phyloP scores from a whole-genome alignment of 2,888 invertebrate species.

The Orchesella flavescens region DNA sequence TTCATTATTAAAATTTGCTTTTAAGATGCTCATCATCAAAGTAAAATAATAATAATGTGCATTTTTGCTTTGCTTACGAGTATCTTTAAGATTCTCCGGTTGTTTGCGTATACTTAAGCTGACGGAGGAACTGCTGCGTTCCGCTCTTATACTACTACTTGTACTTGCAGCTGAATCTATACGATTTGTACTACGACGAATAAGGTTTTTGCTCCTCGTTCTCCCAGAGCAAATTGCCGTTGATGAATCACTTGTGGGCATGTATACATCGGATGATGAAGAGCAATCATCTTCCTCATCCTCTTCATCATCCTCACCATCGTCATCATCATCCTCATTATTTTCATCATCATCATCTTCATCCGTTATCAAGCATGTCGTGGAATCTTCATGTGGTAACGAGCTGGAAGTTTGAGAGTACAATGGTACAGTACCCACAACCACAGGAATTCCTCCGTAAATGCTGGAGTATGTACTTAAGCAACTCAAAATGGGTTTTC shows the following conservation, averaged over 20 bases:
- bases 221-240: conserved; percentile 49
- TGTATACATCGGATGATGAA: conserved; percentile 58
- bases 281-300: conserved; percentile 61
- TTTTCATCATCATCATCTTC: conserved; percentile 43
- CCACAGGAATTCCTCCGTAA: conserved; percentile 61
- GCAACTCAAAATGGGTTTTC: conserved; percentile 64
- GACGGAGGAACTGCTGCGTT: conserved; percentile 53
- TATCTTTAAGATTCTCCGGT: conserved; percentile 48
- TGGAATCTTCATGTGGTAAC: conserved; percentile 59
- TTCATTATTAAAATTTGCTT: too few relatives aligned
- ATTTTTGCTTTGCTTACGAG: conserved; percentile 33
- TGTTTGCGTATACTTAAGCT: conserved; percentile 46
- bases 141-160: conserved; percentile 55
- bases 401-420: conserved; percentile 57
- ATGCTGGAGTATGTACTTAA: conserved; percentile 61
- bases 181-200: conserved; percentile 53
- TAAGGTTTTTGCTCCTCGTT: conserved; percentile 61
- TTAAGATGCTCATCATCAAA: too few relatives aligned
- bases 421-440: conserved; percentile 53
- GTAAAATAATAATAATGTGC: too few relatives aligned
- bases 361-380: conserved; percentile 52
- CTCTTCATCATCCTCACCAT: conserved; percentile 54
- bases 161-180: conserved; percentile 49
- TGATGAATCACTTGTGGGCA: conserved; percentile 61
- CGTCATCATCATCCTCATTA: conserved; percentile 50